These are phyloP conservation scores for Campopleginae sp. DNA, from an alignment of 2,888 invertebrate species.

Conservation along the genomic window DNA sequence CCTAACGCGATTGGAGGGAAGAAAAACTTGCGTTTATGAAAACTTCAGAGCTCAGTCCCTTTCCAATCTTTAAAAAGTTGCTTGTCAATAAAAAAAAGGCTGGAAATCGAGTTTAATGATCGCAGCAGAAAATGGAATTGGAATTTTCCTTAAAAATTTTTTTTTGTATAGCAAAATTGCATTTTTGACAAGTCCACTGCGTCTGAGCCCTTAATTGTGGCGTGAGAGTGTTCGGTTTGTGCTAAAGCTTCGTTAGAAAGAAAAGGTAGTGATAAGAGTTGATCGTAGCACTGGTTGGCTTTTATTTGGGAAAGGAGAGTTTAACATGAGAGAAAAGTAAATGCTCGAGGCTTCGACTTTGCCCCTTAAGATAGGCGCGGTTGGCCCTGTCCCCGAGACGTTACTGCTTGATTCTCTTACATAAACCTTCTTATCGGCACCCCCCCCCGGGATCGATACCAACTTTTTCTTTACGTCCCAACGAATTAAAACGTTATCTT, in stretches of 20 bases:
- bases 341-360: slow-evolving; percentile 23
- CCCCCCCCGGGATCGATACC: slow-evolving; percentile 37
- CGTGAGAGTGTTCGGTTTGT: neutral
- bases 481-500: neutral
- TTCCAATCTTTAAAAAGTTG: too few relatives aligned
- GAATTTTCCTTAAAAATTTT: too few relatives aligned
- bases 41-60: too few relatives aligned
- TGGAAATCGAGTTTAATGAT: too few relatives aligned
- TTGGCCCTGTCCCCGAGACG: slow-evolving; percentile 2
- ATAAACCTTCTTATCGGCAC: slow-evolving; percentile 45
- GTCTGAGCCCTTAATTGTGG: neutral
- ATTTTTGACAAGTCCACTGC: neutral
- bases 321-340: neutral
- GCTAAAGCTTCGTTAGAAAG: slow-evolving; percentile 8
- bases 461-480: neutral
- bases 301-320: neutral
- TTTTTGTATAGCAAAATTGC: too few relatives aligned
- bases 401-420: slow-evolving; percentile 14
- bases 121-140: too few relatives aligned
- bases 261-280: neutral
- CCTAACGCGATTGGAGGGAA: too few relatives aligned
- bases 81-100: too few relatives aligned
- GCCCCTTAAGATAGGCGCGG: neutral
- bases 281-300: neutral
- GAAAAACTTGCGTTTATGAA: too few relatives aligned